Evolutionary conservation across 2,113 vertebrate species (phyloP), one percentile per base, ranked within the genome.

Genomic region (Dolichallabes microphthalmus): DNA sequence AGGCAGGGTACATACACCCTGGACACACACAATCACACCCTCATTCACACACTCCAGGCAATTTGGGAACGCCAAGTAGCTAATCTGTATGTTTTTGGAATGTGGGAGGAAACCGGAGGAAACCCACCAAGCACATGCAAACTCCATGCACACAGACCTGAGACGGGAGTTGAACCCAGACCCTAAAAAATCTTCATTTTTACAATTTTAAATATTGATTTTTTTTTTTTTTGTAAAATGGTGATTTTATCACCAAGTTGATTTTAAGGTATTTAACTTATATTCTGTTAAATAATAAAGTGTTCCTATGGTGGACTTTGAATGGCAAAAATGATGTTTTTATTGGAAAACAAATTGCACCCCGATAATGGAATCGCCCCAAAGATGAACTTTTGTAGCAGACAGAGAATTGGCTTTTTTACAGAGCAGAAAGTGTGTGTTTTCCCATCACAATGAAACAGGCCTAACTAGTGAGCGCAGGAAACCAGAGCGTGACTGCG

Each of bases 401-500:
- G 25, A 52, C 45, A 35, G 50, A 60, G 35, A 80, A 25, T 50
- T 80, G 35, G 30, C 30, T 39, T n/a, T 52, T 50, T 35, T 3
- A 60, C 32, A 58, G 87, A 87, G 77, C 89, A 89, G 85, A 84
- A 73, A 78, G 78, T 86, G 73, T 60, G 79, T 79, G 50, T 86
- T 52, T 75, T 73, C 74, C 76, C 68, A 85, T 87, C 79, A 80
- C 87, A 90, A 91, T 89, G 88, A 87, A 90, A 90, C 90, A 85
- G 87, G 82, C 87, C 88, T 88, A 92, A 92, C 91, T 93, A 92
- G 88, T 90, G 88, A 90, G 87, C 86, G 87, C 90, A 86, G 89
- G 93, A 86, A 94, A 93, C 91, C 92, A 74, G 91, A 93, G 93
- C 93, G 88, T 94, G 94, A 94, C 94, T 93, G 92, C 92, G 87